These are phyloP conservation scores for Yponomeuta plumbellus DNA, from an alignment of 2,888 invertebrate species.

Conservation along the genomic window DNA sequence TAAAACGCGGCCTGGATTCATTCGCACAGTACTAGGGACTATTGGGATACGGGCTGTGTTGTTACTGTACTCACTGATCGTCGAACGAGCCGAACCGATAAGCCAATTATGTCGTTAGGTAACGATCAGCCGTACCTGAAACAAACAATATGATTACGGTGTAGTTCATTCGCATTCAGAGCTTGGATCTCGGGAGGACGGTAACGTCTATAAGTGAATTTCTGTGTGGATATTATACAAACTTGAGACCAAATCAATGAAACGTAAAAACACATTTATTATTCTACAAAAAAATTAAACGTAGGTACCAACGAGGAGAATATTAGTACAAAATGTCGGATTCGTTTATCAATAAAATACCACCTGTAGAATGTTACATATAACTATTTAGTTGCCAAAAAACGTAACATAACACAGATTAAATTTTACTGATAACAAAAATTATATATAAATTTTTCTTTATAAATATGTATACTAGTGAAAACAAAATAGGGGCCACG, in stretches of 20 bases:
- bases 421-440: not conserved
- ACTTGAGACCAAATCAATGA: not conserved
- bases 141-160: not conserved
- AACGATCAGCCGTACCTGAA: slow-evolving; percentile 7
- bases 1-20: slow-evolving; percentile 13
- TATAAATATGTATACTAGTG: too few species aligned
- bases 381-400: too few species aligned
- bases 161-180: not conserved
- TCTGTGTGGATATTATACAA: not conserved
- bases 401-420: not conserved
- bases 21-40: not conserved
- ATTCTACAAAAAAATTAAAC: too few species aligned
- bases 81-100: slow-evolving; percentile 2
- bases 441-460: too few species aligned
- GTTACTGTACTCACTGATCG: slow-evolving; percentile 7
- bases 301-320: too few species aligned
- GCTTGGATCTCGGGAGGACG: not conserved
- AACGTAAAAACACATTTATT: not conserved
- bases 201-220: not conserved
- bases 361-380: too few species aligned
- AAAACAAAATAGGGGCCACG: too few species aligned
- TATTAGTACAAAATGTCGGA: too few species aligned
- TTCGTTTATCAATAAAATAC: too few species aligned
- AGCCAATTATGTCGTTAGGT: not conserved
- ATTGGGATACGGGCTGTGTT: slow-evolving; percentile 10